Base-by-base conservation (phyloP, 2,888 invertebrate genomes). In the Cosmopolites sordidus region DNA sequence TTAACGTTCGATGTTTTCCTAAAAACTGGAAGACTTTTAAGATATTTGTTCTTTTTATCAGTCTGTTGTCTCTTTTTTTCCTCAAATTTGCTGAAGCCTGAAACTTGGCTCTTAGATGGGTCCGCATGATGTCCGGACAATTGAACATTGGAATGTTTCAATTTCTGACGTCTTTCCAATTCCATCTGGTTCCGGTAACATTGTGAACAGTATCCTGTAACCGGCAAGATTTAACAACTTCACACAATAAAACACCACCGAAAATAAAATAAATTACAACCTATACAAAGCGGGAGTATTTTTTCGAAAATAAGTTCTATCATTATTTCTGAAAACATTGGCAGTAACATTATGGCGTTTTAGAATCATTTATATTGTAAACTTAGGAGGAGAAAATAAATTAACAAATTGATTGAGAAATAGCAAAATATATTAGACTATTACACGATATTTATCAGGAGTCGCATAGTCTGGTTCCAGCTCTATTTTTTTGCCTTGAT, bases 151-250 rank as follows among this genome's bases (percentile, higher is more conserved):
- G n/a, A 3, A 6, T 15, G 17, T 11, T 40, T 40, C 53, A 65
- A 69, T 61, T 72, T 78, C 64, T 80, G 82, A 71, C 73, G 79
- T 58, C 80, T 74, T 64, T 82, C 79, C 52, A 74, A 78, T 62
- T 82, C 83, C 71, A 87, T 79, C 65, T 84, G 82, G 65, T 92
- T 89, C 46, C 93, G 82, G 75, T 92, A 92, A 73, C 99, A 99
- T 76, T 93, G 90, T 41, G 98, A 98, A 74, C 99, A 99, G 73
- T 93, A 94, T 1, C 97, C 75, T 74, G 22, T 8, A 22, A 22
- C 3, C 3, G 3, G 8, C 8, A 3, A 22, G 22, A 22, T 5
- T 22, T 18, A 59, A 30, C 8, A 30, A 9, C 11, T 30, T 30
- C n/a, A n/a, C n/a, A n/a, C n/a, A n/a, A n/a, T n/a, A n/a, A n/a